phyloP scores from a whole-genome alignment of 2,888 invertebrate species.

The Galerucella nymphaeae region DNA sequence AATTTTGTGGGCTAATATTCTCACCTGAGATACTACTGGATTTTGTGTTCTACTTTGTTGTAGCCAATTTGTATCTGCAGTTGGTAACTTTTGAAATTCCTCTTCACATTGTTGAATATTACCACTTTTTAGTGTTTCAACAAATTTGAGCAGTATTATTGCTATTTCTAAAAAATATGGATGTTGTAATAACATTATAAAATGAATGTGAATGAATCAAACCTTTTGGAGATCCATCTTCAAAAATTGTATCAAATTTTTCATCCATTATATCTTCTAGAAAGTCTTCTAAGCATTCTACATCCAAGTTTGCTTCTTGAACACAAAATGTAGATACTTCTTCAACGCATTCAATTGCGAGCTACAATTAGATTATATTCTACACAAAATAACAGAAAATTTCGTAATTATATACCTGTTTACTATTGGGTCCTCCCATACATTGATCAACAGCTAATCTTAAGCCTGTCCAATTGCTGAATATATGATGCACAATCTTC shows the following conservation, averaged over 20 bases:
- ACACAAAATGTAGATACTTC: constrained; percentile 74
- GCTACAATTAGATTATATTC: constrained; percentile 62
- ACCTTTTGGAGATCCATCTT: constrained; percentile 77
- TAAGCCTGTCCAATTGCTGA: constrained; percentile 79
- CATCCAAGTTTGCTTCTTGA: constrained; percentile 68
- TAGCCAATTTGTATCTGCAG: constrained; percentile 64
- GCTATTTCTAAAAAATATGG: constrained; percentile 70
- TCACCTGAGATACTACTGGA: constrained; percentile 11
- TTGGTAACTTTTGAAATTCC: constrained; percentile 71
- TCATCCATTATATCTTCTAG: constrained; percentile 79
- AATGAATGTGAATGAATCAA: constrained; percentile 29
- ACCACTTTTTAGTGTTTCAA: constrained; percentile 69
- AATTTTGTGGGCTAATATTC: not conserved
- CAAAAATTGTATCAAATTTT: constrained; percentile 78
- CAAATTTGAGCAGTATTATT: constrained; percentile 68
- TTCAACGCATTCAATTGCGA: constrained; percentile 73
- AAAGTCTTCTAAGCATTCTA: constrained; percentile 72
- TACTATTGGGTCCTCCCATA: constrained; percentile 77
- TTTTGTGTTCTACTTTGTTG: constrained; percentile 36
- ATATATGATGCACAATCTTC: constrained; percentile 73
- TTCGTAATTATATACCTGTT: constrained; percentile 67
- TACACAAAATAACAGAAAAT: not conserved
- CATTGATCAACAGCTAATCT: constrained; percentile 80
- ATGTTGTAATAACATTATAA: constrained; percentile 24
- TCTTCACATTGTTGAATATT: constrained; percentile 69